Conservation (phyloP, 1,140 invertebrate species). For the Nasonia longicornis region DNA sequence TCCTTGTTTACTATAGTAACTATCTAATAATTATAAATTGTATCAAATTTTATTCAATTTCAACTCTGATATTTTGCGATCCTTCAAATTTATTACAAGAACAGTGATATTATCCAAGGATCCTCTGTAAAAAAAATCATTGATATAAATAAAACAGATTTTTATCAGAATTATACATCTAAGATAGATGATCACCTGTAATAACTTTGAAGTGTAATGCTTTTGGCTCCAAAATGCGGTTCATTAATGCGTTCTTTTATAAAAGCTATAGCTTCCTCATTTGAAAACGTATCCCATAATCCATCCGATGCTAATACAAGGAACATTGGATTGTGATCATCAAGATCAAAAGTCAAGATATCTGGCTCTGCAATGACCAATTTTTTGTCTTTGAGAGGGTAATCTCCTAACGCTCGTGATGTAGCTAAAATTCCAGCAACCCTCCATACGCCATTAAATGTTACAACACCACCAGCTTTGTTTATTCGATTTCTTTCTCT, state of each 20-base stretch:
- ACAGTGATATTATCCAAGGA: constrained; percentile 97
- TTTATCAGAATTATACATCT: constrained; percentile 15
- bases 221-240: constrained; percentile 89
- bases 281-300: constrained; percentile 94
- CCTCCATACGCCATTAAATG: constrained; percentile 96
- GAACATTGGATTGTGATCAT: constrained; percentile 88
- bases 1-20: constrained; percentile 23
- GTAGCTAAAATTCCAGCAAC: constrained; percentile 96
- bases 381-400: constrained; percentile 93
- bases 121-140: constrained; percentile 70
- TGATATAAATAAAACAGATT: constrained; percentile 7
- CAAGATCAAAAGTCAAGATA: constrained; percentile 91
- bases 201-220: constrained; percentile 90
- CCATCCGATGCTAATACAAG: constrained; percentile 94
- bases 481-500: constrained; percentile 89
- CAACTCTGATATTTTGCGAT: constrained; percentile 63
- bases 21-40: constrained; percentile 39
- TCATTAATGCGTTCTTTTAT: constrained; percentile 86
- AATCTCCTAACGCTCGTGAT: constrained; percentile 93
- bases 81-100: constrained; percentile 87
- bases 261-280: constrained; percentile 93
- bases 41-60: constrained; percentile 27
- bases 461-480: constrained; percentile 92
- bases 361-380: constrained; percentile 95
- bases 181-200: constrained; percentile 67